These are phyloP conservation scores for Papilio polytes DNA, from an alignment of 1,140 invertebrate species.

Conservation along the genomic window DNA sequence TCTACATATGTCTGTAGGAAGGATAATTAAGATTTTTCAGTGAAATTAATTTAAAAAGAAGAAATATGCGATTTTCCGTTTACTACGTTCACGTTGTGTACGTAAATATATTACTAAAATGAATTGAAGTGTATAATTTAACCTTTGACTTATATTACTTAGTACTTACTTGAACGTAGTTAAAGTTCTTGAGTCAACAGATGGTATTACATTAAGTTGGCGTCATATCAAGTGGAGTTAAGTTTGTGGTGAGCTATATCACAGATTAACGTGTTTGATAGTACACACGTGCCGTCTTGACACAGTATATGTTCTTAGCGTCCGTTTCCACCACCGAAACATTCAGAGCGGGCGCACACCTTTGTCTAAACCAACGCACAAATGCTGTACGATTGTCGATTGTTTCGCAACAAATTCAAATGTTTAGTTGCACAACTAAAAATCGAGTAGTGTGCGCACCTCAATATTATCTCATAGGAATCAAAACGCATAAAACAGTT, in stretches of 20 bases:
- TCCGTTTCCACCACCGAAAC: neutral
- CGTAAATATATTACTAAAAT: neutral
- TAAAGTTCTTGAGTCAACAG: constrained; percentile 22
- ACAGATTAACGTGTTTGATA: neutral
- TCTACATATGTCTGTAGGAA: too few species aligned
- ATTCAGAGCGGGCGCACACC: too few species aligned
- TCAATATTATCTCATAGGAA: too few species aligned
- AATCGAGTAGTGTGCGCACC: too few species aligned
- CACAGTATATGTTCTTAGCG: neutral
- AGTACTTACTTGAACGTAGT: constrained; percentile 8
- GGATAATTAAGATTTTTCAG: neutral
- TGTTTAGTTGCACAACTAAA: too few species aligned
- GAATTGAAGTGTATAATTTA: neutral
- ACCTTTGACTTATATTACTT: neutral
- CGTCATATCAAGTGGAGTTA: constrained; percentile 18
- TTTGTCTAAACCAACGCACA: too few species aligned
- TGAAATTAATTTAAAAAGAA: neutral
- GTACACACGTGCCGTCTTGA: neutral
- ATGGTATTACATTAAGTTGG: constrained; percentile 25
- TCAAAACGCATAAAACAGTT: too few species aligned
- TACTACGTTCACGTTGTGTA: too few species aligned
- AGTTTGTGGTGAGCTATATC: constrained; percentile 14
- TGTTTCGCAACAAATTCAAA: too few species aligned
- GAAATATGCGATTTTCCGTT: neutral
- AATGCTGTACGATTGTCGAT: too few species aligned